Conservation (phyloP, 2,888 invertebrate species). For the Cephus sareptanus region DNA sequence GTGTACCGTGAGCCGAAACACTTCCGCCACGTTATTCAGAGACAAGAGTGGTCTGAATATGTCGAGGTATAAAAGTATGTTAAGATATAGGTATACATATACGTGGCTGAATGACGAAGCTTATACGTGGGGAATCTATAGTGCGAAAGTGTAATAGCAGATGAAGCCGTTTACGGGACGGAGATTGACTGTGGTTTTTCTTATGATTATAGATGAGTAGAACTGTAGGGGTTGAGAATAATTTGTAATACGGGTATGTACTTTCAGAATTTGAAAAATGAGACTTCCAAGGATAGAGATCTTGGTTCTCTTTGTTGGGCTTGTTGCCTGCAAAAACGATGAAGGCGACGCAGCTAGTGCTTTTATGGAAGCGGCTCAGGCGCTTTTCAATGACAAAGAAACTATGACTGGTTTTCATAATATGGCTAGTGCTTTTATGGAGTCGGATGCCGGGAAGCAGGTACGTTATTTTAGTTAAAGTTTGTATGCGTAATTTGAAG, state of each 20-base stretch:
- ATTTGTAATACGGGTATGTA: background rate
- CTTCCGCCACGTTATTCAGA: conserved; percentile 49
- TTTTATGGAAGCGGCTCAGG: conserved; percentile 76
- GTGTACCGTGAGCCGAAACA: conserved; percentile 56
- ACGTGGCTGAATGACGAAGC: background rate
- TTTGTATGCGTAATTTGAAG: background rate
- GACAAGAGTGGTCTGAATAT: background rate
- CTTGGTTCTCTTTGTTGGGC: conserved; percentile 43
- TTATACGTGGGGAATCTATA: background rate
- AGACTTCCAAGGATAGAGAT: conserved; percentile 43
- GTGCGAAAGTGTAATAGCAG: background rate
- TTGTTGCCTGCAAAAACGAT: conserved; percentile 48
- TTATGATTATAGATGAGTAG: background rate
- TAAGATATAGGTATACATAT: background rate
- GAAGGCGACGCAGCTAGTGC: conserved; percentile 72
- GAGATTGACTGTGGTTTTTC: background rate
- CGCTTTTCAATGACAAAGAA: conserved; percentile 74
- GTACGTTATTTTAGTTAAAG: conserved; percentile 50
- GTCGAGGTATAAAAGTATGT: background rate
- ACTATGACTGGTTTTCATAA: conserved; percentile 72
- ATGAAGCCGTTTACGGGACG: background rate
- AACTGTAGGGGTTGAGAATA: background rate
- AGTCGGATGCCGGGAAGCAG: conserved; percentile 74
- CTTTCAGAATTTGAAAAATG: conserved; percentile 37
- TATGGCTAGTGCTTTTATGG: conserved; percentile 76